Percentiles rank a stretch among this genome's conserved stretches.
Conservation (phyloP, 2,888 invertebrate genomes). For the Norana najaformis region DNA sequence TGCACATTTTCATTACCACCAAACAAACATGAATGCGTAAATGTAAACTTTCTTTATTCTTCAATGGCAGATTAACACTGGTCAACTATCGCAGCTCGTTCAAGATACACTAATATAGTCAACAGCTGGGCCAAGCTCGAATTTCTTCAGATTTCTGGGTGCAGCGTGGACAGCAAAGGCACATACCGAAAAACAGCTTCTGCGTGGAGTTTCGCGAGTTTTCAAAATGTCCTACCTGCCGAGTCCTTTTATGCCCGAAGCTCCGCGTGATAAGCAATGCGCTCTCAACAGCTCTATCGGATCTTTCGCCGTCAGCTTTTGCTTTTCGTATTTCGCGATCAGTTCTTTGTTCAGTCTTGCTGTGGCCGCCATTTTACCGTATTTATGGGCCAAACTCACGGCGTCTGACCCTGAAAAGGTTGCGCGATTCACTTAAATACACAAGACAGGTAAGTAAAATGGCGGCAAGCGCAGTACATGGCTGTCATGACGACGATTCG, state of each 20-base stretch:
- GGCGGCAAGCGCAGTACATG: not conserved
- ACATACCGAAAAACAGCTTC: not conserved
- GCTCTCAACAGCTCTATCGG: slow-evolving; percentile 81
- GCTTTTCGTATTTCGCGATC: slow-evolving; percentile 69
- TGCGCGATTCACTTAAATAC: not conserved
- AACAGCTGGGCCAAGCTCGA: no score
- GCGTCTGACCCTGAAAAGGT: not conserved
- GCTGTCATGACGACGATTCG: not conserved
- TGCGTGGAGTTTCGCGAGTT: not conserved
- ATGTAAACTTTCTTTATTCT: not conserved
- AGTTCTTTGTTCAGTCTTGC: slow-evolving; percentile 78
- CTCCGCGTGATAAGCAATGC: slow-evolving; percentile 81
- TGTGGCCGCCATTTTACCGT: slow-evolving; percentile 70
- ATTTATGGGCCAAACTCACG: not conserved
- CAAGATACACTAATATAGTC: no score
- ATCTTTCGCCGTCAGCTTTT: slow-evolving; percentile 72
- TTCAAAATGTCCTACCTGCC: slow-evolving; percentile 71
- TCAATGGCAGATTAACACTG: no score
- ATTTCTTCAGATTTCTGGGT: not conserved
- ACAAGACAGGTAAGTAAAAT: not conserved
- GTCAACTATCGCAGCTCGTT: no score
- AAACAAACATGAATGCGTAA: not conserved
- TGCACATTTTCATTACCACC: not conserved
- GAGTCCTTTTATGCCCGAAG: slow-evolving; percentile 83
- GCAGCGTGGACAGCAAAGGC: not conserved